Base-by-base conservation (phyloP, 2,888 invertebrate genomes). In the Pseudococcus viburni region DNA sequence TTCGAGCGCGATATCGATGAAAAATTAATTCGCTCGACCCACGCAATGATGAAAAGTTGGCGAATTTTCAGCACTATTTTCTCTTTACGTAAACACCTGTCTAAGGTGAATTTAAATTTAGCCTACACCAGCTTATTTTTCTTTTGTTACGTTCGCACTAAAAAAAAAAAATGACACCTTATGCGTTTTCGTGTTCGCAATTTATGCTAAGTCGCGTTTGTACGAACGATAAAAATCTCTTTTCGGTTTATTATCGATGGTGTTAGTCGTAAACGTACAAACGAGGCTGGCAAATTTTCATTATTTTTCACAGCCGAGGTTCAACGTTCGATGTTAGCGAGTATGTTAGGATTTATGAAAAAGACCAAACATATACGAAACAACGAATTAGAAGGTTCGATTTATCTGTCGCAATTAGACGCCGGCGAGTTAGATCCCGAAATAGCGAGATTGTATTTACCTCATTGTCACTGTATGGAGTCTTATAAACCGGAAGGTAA, bases 321-420 rank as follows among this genome's bases (percentile, higher is more conserved):
- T 89, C 93, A 93, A 90, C 92, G 93, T 90, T 97, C 97, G 68
- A 96, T 97, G 94, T 93, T 98, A 89, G 95, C 96, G 91, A 96
- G 96, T 90, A 96, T 98, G 96, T 96, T 98, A 92, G 96, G 96
- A 90, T 98, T 98, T 92, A 98, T 98, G 96, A 95, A 95, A 92
- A 94, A 94, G 91, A 94, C 94, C 64, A 94, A 94, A 91, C 93
- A 94, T 90, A 92, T 94, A 90, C 93, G 94, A 89, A 94, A 93
- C 90, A 93, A 91, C 91, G 90, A 93, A 90, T 93, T 93, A 42
- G 94, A 94, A 91, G 96, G 96, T 90, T 97, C 97, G 88, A 96
- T 98, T 90, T 99, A 98, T 92, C 93, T 99, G 89, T 97, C 98
- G 88, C 98, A 99, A 91, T 93, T 98, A 89, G 97, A 97, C 91